These are phyloP conservation scores for Acrobasis repandana DNA, from an alignment of 2,888 invertebrate genomes.

Conservation along the genomic window DNA sequence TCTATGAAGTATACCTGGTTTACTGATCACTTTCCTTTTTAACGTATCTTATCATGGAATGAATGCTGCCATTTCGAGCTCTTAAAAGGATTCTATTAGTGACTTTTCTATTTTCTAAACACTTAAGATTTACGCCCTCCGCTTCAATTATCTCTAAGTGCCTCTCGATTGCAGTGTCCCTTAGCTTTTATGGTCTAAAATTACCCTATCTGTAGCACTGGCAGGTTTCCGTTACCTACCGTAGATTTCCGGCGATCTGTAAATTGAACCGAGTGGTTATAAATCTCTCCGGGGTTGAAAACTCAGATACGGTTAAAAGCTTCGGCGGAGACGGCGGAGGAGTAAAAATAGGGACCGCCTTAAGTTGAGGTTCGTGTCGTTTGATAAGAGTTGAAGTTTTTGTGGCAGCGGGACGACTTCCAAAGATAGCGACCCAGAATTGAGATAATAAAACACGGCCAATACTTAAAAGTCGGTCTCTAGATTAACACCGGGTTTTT, in stretches of 20 bases:
- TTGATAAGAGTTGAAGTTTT: conserved; percentile 79
- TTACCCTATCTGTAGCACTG: conserved; percentile 58
- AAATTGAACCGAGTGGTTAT: conserved; percentile 70
- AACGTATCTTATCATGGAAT: conserved; percentile 4
- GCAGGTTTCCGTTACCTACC: conserved; percentile 70
- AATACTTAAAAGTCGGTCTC: conserved; percentile 59
- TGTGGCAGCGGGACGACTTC: conserved; percentile 66
- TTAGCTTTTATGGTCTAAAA: conserved; percentile 61
- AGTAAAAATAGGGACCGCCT: conserved; percentile 71
- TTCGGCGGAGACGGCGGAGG: conserved; percentile 48
- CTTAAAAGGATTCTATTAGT: conserved; percentile 13
- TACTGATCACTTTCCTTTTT: neutral
- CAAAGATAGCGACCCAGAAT: conserved; percentile 64
- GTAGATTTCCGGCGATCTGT: conserved; percentile 73
- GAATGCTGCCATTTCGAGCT: conserved; percentile 33
- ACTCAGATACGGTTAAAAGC: conserved; percentile 77
- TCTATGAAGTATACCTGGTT: neutral
- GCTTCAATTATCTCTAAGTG: conserved; percentile 56
- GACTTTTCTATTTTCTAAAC: conserved; percentile 16
- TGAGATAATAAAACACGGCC: conserved; percentile 67
- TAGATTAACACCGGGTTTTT: conserved; percentile 60
- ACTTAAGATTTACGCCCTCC: conserved; percentile 36
- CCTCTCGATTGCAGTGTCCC: conserved; percentile 50
- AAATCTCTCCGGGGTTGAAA: conserved; percentile 65
- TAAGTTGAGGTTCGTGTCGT: conserved; percentile 78